A percentile compares a stretch with the other conserved stretches of the same genome.
Evolutionary conservation across 2,888 invertebrate species (phyloP).

Genomic region (Cheiracanthium punctorium): DNA sequence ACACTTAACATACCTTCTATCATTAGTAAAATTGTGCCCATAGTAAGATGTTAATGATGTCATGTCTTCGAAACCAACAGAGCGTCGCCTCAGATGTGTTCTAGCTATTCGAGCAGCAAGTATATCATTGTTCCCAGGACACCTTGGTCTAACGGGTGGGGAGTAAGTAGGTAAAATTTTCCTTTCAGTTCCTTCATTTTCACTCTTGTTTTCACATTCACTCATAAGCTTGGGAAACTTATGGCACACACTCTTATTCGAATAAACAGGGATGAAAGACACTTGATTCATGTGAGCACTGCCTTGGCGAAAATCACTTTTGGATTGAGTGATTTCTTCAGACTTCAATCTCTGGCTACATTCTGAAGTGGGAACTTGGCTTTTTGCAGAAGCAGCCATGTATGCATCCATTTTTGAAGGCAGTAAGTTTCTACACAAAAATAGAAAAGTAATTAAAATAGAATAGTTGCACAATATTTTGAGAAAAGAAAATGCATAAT

Average conservation of each 20-base stretch:
- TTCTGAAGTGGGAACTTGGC: slow-evolving; percentile 26
- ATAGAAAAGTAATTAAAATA: too few relatives aligned
- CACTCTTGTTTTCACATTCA: slow-evolving; percentile 17
- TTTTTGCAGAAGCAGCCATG: slow-evolving; percentile 30
- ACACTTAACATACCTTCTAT: slow-evolving; percentile 43
- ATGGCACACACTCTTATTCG: slow-evolving; percentile 55
- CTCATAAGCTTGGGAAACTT: slow-evolving; percentile 22
- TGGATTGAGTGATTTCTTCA: slow-evolving; percentile 51
- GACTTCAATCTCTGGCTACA: slow-evolving; percentile 18
- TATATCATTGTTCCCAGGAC: slow-evolving; percentile 24
- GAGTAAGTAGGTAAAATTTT: slow-evolving; percentile 23
- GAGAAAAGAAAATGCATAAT: too few relatives aligned
- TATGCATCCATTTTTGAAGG: slow-evolving; percentile 53
- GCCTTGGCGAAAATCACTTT: slow-evolving; percentile 47
- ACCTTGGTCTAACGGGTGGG: slow-evolving; percentile 32
- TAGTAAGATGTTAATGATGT: slow-evolving; percentile 26
- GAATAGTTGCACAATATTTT: too few relatives aligned
- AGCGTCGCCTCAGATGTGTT: slow-evolving; percentile 40
- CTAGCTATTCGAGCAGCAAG: slow-evolving; percentile 14
- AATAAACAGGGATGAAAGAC: slow-evolving; percentile 64
- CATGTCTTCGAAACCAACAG: slow-evolving; percentile 64
- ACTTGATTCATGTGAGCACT: slow-evolving; percentile 46
- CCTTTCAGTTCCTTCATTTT: not conserved
- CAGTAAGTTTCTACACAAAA: slow-evolving; percentile 26
- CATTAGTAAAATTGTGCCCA: slow-evolving; percentile 45